These are phyloP conservation scores for Cassiopea xamachana DNA, from an alignment of 30 jellyfish, hydroid and myxozoan species.

Conservation along the genomic window DNA sequence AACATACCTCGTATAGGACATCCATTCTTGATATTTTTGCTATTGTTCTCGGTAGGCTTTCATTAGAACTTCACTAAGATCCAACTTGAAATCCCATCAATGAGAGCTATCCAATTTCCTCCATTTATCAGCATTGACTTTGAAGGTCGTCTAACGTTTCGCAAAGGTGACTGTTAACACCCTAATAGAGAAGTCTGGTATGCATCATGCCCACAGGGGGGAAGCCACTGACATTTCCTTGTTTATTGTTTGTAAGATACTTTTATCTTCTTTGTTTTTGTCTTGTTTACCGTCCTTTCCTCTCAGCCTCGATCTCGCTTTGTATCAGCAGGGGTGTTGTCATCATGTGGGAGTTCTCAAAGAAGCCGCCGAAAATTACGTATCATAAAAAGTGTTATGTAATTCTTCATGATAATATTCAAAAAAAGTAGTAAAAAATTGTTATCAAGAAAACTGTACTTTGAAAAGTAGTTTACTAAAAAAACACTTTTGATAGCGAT, in stretches of 20 bases:
- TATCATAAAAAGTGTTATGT: too few species aligned
- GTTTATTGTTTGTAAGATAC: not conserved
- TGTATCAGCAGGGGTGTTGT: too few species aligned
- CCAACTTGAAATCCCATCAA: not conserved
- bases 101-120: not conserved
- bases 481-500: too few species aligned
- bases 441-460: too few species aligned
- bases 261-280: not conserved
- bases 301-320: conserved; percentile 1
- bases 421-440: too few species aligned
- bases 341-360: too few species aligned
- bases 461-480: too few species aligned
- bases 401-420: too few species aligned
- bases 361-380: too few species aligned
- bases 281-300: not conserved
- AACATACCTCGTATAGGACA: conserved; percentile 56
- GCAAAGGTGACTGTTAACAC: conserved; percentile 28
- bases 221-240: conserved; percentile 22
- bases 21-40: conserved; percentile 17
- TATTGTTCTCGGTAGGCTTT: not conserved
- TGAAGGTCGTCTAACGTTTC: not conserved
- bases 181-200: conserved; percentile 40
- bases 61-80: not conserved
- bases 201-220: not conserved
- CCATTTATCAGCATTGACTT: not conserved